phyloP scores from a whole-genome alignment of 1,140 invertebrate genomes.

The Drosophila pallidifrons region DNA sequence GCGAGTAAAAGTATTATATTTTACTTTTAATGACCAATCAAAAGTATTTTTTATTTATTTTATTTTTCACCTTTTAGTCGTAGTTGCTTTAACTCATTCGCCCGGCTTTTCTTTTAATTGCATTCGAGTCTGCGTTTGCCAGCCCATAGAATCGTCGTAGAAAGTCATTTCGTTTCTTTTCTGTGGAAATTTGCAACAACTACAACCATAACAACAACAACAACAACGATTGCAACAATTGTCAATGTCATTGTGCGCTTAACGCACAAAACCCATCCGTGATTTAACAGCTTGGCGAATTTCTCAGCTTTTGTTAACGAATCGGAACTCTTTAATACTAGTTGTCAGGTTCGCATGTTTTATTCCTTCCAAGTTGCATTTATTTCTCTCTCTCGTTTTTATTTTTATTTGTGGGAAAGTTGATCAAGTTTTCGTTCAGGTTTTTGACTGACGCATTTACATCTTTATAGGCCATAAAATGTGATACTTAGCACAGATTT shows the following conservation, averaged over 20 bases:
- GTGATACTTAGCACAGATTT: constrained; percentile 15
- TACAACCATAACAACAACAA: not conserved
- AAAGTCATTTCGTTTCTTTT: constrained; percentile 73
- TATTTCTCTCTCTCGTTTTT: constrained; percentile 16
- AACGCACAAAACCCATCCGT: constrained; percentile 38
- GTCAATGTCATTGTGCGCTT: constrained; percentile 62
- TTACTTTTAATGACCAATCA: constrained; percentile 69
- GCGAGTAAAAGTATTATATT: constrained; percentile 68
- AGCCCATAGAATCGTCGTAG: constrained; percentile 48
- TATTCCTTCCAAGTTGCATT: constrained; percentile 19
- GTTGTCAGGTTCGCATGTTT: constrained; percentile 42
- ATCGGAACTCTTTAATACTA: constrained; percentile 61
- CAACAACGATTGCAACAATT: constrained; percentile 37
- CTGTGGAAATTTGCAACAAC: constrained; percentile 59
- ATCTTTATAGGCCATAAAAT: constrained; percentile 54
- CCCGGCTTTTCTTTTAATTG: constrained; percentile 59
- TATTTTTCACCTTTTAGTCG: constrained; percentile 22
- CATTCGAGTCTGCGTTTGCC: constrained; percentile 28
- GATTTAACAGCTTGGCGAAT: constrained; percentile 59
- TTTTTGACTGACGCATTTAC: not conserved
- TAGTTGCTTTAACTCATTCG: constrained; percentile 38
- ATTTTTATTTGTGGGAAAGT: constrained; percentile 58
- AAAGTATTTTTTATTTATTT: constrained; percentile 49
- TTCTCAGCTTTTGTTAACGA: constrained; percentile 48
- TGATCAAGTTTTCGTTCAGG: constrained; percentile 39